These are phyloP conservation scores for Thunnus maccoyii DNA, from an alignment of 2,113 vertebrate species.

Conservation along the genomic window DNA sequence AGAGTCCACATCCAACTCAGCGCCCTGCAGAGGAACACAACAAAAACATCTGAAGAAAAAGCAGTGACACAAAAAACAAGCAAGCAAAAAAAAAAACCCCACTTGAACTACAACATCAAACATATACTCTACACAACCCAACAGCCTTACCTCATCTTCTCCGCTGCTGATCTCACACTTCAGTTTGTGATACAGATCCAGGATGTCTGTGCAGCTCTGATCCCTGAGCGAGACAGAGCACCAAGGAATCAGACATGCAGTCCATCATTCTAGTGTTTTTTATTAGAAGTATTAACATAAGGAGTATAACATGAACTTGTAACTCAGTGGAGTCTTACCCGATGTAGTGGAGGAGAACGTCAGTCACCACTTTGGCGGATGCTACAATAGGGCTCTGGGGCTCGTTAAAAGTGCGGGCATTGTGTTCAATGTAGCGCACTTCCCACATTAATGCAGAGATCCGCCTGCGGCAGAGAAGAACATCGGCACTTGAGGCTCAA, in stretches of 20 bases:
- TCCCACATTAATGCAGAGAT: conserved; percentile 99
- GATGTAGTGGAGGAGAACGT: conserved; percentile 95
- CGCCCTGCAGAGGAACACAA: conserved; percentile 81
- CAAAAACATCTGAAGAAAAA: not conserved
- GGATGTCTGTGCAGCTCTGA: conserved; percentile 94
- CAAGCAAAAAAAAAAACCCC: not conserved
- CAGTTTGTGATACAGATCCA: conserved; percentile 92
- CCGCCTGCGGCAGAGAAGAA: conserved; percentile 84
- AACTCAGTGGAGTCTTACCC: conserved; percentile 83
- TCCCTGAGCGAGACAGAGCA: conserved; percentile 85
- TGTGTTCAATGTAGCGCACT: conserved; percentile 98
- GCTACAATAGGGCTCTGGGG: conserved; percentile 97
- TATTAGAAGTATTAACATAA: not conserved
- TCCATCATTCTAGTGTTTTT: not conserved
- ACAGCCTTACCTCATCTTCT: conserved; percentile 81
- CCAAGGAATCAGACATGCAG: not conserved
- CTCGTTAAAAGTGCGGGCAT: conserved; percentile 98
- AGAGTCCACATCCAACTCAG: conserved; percentile 92
- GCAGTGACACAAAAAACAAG: no score
- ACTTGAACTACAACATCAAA: not conserved
- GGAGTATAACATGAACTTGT: not conserved
- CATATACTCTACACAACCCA: not conserved
- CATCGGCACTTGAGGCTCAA: not conserved
- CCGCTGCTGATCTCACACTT: conserved; percentile 91
- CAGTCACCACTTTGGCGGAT: conserved; percentile 95